A percentile compares a stretch with the other conserved stretches of the same genome.
Conservation (phyloP, 2,113 vertebrate species). For the Mus musculus region DNA sequence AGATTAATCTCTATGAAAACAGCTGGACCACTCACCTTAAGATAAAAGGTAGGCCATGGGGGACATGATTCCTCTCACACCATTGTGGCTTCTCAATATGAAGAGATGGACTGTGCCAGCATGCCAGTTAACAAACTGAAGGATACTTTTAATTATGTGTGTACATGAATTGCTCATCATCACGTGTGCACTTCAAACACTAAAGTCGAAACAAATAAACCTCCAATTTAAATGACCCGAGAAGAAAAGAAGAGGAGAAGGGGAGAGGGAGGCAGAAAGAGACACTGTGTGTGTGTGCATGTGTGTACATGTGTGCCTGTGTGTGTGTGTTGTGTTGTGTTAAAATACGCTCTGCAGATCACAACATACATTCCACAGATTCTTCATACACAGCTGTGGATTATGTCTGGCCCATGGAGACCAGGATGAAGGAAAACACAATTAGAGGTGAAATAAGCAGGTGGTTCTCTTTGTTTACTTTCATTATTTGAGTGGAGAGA, state of each 20-base stretch:
- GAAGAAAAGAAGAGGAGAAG: slow-evolving; percentile 64
- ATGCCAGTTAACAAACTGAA: neutral
- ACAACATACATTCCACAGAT: slow-evolving; percentile 78
- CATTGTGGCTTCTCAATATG: slow-evolving; percentile 19
- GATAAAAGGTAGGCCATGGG: neutral
- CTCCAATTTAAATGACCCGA: neutral
- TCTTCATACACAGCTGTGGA: slow-evolving; percentile 85
- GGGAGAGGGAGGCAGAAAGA: slow-evolving; percentile 56
- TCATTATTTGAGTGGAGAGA: slow-evolving; percentile 68
- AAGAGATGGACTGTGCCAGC: neutral
- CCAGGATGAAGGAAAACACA: slow-evolving; percentile 78
- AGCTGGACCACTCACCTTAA: slow-evolving; percentile 21
- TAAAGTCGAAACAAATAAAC: slow-evolving; percentile 28
- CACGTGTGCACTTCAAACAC: neutral
- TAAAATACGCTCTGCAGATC: slow-evolving; percentile 65
- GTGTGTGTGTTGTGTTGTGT: neutral
- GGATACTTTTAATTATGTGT: slow-evolving; percentile 47
- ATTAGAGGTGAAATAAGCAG: slow-evolving; percentile 85
- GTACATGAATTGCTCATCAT: slow-evolving; percentile 7
- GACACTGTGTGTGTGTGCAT: neutral
- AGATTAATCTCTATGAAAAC: slow-evolving; percentile 56
- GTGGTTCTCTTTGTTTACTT: slow-evolving; percentile 84
- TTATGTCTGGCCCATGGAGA: slow-evolving; percentile 85
- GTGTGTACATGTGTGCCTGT: neutral
- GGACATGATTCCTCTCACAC: neutral